Conservation (phyloP, 1,140 invertebrate genomes). For the Phenacoccus solenopsis region DNA sequence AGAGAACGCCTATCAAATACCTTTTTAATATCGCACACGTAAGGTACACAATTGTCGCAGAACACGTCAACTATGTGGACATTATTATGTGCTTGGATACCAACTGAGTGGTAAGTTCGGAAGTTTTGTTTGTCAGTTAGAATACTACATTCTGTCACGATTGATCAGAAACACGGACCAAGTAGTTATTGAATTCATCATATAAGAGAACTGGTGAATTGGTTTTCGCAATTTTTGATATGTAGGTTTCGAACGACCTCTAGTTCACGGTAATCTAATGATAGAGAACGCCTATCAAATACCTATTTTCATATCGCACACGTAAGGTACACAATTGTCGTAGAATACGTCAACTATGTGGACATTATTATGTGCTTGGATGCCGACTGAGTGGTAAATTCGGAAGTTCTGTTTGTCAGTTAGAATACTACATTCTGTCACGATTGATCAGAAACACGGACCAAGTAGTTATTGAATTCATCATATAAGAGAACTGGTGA, state of each 20-base stretch:
- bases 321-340: background rate
- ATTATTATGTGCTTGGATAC: background rate
- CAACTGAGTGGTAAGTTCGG: no score
- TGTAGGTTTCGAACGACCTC: background rate
- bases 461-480: background rate
- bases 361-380: background rate
- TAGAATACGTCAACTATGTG: background rate
- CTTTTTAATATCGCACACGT: background rate
- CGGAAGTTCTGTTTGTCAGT: no score
- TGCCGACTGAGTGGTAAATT: no score
- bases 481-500: no score
- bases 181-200: no score
- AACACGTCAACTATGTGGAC: background rate
- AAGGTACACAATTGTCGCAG: background rate
- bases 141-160: no score
- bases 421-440: no score
- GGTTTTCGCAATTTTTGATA: background rate
- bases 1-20: slow-evolving; percentile 1
- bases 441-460: no score
- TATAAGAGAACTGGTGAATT: no score
- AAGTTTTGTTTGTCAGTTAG: no score
- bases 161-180: no score
- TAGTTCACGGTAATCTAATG: background rate
- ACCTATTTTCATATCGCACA: background rate
- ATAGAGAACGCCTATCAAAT: slow-evolving; percentile 1